Percentiles rank a stretch among this genome's conserved stretches.
These are phyloP conservation scores for Stichodactyla helianthus DNA, from an alignment of 64 coral and sea anemone species.

Conservation along the genomic window DNA sequence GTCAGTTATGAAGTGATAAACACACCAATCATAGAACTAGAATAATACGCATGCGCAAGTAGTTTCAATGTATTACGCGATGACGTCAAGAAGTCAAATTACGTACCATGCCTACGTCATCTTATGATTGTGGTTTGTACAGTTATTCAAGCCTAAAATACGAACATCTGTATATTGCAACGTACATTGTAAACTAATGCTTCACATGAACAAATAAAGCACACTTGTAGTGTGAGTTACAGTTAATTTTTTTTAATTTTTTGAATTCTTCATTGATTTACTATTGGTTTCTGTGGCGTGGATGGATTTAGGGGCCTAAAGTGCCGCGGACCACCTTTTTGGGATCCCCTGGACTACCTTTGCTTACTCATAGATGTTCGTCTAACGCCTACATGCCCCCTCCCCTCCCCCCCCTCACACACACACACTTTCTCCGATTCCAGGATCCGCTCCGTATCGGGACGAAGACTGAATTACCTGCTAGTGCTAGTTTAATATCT, in stretches of 20 bases:
- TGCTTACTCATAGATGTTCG: too few relatives aligned
- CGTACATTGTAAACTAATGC: constrained; percentile 17
- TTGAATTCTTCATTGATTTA: not conserved
- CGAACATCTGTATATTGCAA: constrained; percentile 7
- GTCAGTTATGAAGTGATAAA: not conserved
- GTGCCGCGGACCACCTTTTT: too few relatives aligned
- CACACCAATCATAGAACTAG: not conserved
- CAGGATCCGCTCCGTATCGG: too few relatives aligned
- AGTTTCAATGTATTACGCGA: constrained; percentile 7
- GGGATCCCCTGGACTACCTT: too few relatives aligned
- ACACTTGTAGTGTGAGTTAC: not conserved
- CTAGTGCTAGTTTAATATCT: too few relatives aligned
- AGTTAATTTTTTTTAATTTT: not conserved
- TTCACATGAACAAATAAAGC: not conserved
- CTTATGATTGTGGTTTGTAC: not conserved
- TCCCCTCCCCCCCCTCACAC: too few relatives aligned
- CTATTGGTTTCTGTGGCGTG: not conserved
- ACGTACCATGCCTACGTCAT: constrained; percentile 6
- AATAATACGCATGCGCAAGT: constrained; percentile 3
- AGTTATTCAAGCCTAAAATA: not conserved
- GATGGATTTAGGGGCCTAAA: too few relatives aligned
- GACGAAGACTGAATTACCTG: too few relatives aligned
- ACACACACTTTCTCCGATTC: too few relatives aligned
- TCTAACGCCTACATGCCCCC: too few relatives aligned
- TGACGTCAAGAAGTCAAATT: not conserved